Conservation (phyloP, 92 coral and sea anemone species). For the Porites rus region DNA sequence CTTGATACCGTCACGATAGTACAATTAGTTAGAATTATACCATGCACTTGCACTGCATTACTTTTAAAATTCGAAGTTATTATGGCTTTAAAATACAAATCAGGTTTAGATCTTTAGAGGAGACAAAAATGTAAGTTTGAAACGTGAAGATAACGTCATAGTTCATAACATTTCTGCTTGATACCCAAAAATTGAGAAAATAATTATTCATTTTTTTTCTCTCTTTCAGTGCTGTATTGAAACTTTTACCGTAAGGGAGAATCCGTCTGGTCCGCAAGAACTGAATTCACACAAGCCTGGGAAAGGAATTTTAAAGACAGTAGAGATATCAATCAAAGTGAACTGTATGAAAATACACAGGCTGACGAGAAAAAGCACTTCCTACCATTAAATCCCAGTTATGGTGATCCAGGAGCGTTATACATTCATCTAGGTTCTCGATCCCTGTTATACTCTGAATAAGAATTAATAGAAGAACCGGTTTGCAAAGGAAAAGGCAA, state of each 20-base stretch:
- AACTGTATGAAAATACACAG: background rate
- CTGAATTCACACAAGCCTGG: constrained; percentile 96
- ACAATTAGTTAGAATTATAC: no score
- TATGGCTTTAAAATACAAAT: no score
- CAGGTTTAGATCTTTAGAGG: background rate
- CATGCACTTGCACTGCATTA: no score
- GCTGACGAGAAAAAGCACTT: constrained; percentile 11
- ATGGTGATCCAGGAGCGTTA: constrained; percentile 90
- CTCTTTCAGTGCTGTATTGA: background rate
- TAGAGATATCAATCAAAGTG: background rate
- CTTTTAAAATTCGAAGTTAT: no score
- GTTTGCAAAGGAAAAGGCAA: background rate
- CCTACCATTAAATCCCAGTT: constrained; percentile 98
- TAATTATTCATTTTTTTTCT: background rate
- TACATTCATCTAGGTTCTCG: constrained; percentile 96
- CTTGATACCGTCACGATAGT: no score
- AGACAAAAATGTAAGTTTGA: background rate
- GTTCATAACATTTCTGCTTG: background rate
- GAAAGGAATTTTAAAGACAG: background rate
- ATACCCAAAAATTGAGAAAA: background rate
- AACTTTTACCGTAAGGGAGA: constrained; percentile 70
- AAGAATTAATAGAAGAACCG: background rate
- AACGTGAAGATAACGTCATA: background rate
- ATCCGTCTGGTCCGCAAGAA: constrained; percentile 81
- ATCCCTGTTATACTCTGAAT: constrained; percentile 95